Evolutionary conservation across 2,888 invertebrate species (phyloP).

Genomic region (Eristalis tenax): DNA sequence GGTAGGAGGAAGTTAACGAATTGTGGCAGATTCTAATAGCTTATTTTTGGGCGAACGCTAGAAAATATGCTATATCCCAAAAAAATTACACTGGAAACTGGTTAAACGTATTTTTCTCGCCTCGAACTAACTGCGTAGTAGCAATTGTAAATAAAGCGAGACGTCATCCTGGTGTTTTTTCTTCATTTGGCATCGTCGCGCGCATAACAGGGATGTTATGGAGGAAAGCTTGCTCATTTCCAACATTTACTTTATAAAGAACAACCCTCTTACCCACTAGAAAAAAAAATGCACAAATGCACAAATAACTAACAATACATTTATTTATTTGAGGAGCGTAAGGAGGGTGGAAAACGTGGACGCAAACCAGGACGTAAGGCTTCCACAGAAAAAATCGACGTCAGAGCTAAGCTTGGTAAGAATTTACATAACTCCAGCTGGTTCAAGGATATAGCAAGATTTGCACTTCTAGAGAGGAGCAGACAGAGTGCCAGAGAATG

Average conservation of each 20-base stretch:
- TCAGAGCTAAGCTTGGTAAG: constrained; percentile 95
- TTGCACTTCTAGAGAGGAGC: constrained; percentile 88
- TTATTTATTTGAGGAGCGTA: constrained; percentile 82
- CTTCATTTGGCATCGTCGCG: neutral
- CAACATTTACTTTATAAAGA: neutral
- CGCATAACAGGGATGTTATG: constrained; percentile 16
- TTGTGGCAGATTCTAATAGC: neutral
- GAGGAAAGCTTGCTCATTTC: neutral
- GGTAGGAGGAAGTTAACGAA: neutral
- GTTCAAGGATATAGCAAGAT: neutral
- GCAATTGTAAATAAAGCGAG: constrained; percentile 55
- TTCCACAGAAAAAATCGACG: constrained; percentile 93
- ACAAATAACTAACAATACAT: neutral
- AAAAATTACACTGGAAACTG: neutral
- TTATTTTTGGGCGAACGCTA: neutral
- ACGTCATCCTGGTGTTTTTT: neutral
- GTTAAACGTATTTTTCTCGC: constrained; percentile 5
- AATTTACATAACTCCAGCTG: neutral
- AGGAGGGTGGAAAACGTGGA: constrained; percentile 93
- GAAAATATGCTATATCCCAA: neutral
- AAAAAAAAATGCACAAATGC: neutral
- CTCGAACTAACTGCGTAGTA: constrained; percentile 57
- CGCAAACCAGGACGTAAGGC: constrained; percentile 94
- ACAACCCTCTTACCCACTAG: neutral
- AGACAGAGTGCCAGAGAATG: constrained; percentile 98